phyloP scores from a whole-genome alignment of 2,888 invertebrate species.

The Lasioglossum pauxillum region DNA sequence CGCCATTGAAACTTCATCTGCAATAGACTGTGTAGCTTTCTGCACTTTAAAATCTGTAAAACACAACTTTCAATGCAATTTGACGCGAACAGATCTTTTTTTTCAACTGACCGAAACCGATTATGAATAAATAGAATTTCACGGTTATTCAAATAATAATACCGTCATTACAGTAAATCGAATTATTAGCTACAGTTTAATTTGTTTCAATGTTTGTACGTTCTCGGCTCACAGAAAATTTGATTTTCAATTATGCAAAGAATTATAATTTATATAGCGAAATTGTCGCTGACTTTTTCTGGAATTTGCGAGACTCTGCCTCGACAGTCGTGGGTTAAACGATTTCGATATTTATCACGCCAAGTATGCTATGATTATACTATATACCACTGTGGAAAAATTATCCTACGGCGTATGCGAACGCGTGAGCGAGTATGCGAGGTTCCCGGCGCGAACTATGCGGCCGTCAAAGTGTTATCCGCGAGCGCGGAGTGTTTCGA shows the following conservation, averaged over 20 bases:
- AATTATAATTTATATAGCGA: not conserved
- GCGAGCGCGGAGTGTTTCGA: not conserved
- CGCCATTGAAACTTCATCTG: not conserved
- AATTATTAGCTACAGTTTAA: too few relatives aligned
- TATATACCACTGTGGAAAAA: not conserved
- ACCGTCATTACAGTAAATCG: too few relatives aligned
- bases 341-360: constrained; percentile 1
- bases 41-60: not conserved
- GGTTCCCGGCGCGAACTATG: not conserved
- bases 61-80: not conserved
- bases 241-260: not conserved
- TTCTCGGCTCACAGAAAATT: not conserved
- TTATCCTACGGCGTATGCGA: not conserved
- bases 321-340: not conserved
- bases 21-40: not conserved
- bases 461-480: constrained; percentile 2
- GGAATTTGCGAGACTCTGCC: not conserved
- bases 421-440: not conserved
- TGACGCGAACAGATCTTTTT: not conserved
- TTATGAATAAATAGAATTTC: too few relatives aligned
- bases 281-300: not conserved
- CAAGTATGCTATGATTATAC: not conserved
- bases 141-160: too few relatives aligned
- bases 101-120: too few relatives aligned
- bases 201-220: not conserved